phyloP scores from a whole-genome alignment of 2,888 invertebrate species.

The Desoria tigrina region DNA sequence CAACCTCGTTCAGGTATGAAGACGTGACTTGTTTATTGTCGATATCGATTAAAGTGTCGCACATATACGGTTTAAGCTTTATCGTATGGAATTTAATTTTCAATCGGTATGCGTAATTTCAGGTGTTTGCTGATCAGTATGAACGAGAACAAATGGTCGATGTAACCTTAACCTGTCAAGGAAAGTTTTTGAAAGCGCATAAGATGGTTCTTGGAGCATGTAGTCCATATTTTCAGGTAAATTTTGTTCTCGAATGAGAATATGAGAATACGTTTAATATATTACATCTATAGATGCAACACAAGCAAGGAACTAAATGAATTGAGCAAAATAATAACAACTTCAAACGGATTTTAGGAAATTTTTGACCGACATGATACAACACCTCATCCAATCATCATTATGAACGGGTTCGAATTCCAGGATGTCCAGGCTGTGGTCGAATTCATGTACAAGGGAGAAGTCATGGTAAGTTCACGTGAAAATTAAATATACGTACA shows the following conservation, averaged over 20 bases:
- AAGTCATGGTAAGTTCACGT: conserved; percentile 59
- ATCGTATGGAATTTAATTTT: too few species aligned
- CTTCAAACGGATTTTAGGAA: too few species aligned
- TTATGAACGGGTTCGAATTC: conserved; percentile 59
- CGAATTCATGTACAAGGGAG: conserved; percentile 61
- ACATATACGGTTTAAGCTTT: too few species aligned
- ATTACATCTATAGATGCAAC: too few species aligned
- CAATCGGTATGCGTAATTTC: too few species aligned
- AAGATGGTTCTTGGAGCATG: conserved; percentile 62
- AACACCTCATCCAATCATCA: conserved; percentile 58
- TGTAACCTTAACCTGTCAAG: conserved; percentile 60
- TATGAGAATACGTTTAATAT: too few species aligned
- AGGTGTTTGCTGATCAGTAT: conserved; percentile 59
- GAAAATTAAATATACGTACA: background rate
- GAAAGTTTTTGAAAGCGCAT: conserved; percentile 60
- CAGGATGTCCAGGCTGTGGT: conserved; percentile 59
- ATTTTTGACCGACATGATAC: conserved; percentile 57
- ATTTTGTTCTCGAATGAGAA: too few species aligned
- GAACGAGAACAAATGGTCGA: conserved; percentile 59
- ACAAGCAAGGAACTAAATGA: too few species aligned
- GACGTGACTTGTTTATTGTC: too few species aligned
- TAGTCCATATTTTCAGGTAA: conserved; percentile 60
- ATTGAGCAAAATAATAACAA: too few species aligned
- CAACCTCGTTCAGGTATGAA: conserved; percentile 60
- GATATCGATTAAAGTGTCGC: too few species aligned